These are phyloP conservation scores for Notamacropus eugenii DNA, from an alignment of 2,797 vertebrate species.

Conservation along the genomic window DNA sequence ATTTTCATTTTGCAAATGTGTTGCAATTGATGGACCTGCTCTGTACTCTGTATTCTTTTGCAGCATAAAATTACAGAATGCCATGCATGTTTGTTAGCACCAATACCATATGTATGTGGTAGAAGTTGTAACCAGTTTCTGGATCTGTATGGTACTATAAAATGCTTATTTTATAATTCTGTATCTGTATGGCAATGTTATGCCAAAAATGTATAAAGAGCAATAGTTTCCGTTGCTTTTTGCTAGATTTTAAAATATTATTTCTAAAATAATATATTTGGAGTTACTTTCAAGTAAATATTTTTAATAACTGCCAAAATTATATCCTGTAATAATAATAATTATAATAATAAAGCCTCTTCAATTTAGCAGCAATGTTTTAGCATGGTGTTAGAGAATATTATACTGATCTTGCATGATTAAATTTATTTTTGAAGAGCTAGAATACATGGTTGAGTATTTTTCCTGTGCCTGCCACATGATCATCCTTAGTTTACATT, in stretches of 20 bases:
- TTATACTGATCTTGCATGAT: conserved; percentile 75
- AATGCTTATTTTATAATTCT: conserved; percentile 84
- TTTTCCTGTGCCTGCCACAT: conserved; percentile 69
- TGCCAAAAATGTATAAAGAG: conserved; percentile 82
- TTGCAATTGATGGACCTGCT: conserved; percentile 65
- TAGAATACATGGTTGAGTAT: conserved; percentile 71
- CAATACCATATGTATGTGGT: conserved; percentile 84
- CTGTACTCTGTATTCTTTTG: conserved; percentile 67
- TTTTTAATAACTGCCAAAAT: conserved; percentile 83
- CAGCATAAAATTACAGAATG: conserved; percentile 76
- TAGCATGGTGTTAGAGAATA: conserved; percentile 74
- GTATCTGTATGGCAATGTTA: conserved; percentile 84
- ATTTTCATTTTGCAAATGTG: conserved; percentile 29
- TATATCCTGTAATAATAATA: conserved; percentile 74
- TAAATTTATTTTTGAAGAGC: conserved; percentile 72
- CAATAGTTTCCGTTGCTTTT: conserved; percentile 84
- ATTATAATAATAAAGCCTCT: conserved; percentile 68
- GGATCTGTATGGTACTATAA: conserved; percentile 82
- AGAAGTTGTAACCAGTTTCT: conserved; percentile 85
- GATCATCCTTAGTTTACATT: conserved; percentile 34
- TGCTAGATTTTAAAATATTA: conserved; percentile 83
- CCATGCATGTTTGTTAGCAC: conserved; percentile 79
- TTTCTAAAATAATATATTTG: conserved; percentile 81
- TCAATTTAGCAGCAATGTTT: conserved; percentile 74
- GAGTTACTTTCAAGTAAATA: conserved; percentile 83